Conservation (phyloP, 1,140 invertebrate genomes). For the Halesus radiatus region DNA sequence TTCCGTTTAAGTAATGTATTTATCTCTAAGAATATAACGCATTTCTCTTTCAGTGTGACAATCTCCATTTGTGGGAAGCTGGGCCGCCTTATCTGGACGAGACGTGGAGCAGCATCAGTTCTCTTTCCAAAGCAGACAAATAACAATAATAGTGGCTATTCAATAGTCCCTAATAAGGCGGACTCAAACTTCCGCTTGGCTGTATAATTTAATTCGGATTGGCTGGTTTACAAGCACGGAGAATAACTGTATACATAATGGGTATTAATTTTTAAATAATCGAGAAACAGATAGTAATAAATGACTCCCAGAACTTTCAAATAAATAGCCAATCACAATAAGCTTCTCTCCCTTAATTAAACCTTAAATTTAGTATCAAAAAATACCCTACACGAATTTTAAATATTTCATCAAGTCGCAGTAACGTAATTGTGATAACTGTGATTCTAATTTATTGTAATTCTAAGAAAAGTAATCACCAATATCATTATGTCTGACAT, state of each 20-base stretch:
- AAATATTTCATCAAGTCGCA: no score
- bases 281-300: no score
- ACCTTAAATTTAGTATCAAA: no score
- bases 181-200: not conserved
- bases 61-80: conserved; percentile 7
- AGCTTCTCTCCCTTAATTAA: no score
- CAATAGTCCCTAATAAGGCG: conserved; percentile 14
- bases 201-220: conserved; percentile 1
- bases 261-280: conserved; percentile 27
- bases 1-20: no score
- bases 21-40: conserved; percentile 26
- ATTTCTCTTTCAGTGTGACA: conserved; percentile 11
- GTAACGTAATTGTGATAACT: no score
- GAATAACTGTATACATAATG: conserved; percentile 16
- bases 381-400: no score
- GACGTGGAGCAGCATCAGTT: conserved; percentile 1
- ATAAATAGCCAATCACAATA: no score
- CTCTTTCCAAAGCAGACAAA: conserved; percentile 5
- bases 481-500: no score
- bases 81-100: conserved; percentile 2
- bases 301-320: no score
- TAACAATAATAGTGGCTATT: conserved; percentile 37
- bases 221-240: conserved; percentile 8
- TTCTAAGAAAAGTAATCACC: no score
- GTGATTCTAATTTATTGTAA: no score